Evolutionary conservation across 1,140 invertebrate genomes (phyloP).

Genomic region (Monochamus saltuarius): DNA sequence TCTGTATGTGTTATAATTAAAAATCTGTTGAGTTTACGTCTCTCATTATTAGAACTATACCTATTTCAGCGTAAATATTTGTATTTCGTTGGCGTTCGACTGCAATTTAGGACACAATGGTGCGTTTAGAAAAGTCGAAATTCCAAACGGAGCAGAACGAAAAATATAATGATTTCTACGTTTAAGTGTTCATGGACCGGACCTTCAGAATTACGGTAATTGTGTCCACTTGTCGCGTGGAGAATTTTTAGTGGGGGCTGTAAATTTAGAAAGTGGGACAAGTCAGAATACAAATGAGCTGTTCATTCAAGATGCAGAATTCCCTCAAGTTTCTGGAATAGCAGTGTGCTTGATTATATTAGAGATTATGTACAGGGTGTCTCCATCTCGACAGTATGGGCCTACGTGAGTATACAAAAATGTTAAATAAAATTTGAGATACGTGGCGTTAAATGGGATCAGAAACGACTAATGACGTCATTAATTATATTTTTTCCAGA

Average conservation of each 20-base stretch:
- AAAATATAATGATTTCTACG: constrained; percentile 10
- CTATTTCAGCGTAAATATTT: constrained; percentile 5
- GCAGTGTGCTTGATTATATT: neutral
- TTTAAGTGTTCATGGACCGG: constrained; percentile 9
- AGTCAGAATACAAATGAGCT: constrained; percentile 24
- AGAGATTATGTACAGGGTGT: too few species aligned
- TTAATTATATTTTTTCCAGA: too few species aligned
- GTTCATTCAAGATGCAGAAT: constrained; percentile 4
- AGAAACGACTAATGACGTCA: too few species aligned
- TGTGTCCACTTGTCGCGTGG: constrained; percentile 19
- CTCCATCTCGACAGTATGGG: too few species aligned
- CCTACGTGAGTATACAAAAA: too few species aligned
- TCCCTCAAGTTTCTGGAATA: constrained; percentile 3
- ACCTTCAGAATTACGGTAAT: constrained; percentile 14
- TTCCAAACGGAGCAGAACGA: constrained; percentile 8
- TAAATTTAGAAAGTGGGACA: constrained; percentile 31
- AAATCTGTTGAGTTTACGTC: too few species aligned
- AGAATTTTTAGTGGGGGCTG: constrained; percentile 23
- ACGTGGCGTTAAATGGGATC: too few species aligned
- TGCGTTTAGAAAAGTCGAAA: neutral
- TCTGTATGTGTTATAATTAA: too few species aligned
- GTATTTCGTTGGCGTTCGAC: neutral
- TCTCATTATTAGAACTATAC: too few species aligned
- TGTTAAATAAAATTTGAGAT: too few species aligned
- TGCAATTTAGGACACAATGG: neutral